These are phyloP conservation scores for Dromius quadrimaculatus DNA, from an alignment of 2,888 invertebrate species.

Conservation along the genomic window DNA sequence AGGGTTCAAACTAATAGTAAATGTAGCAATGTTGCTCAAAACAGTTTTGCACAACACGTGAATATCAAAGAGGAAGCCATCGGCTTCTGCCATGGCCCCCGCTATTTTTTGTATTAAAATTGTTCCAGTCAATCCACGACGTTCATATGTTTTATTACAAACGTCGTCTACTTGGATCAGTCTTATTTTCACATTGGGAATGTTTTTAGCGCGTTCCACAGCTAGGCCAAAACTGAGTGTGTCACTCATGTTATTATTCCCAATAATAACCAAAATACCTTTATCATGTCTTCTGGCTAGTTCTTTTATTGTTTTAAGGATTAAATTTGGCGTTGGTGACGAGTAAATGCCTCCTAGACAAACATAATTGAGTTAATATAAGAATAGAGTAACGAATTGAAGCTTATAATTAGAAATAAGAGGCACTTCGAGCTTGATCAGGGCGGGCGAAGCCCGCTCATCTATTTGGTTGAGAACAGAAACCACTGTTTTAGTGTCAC, in stretches of 20 bases:
- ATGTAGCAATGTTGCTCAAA: constrained; percentile 73
- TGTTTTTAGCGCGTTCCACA: constrained; percentile 76
- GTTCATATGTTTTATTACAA: constrained; percentile 67
- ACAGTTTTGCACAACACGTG: constrained; percentile 67
- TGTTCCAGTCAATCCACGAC: constrained; percentile 70
- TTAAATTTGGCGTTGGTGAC: constrained; percentile 60
- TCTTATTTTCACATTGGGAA: constrained; percentile 69
- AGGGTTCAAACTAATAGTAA: constrained; percentile 76
- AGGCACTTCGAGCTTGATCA: too few relatives aligned
- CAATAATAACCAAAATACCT: constrained; percentile 79
- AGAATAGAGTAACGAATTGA: too few relatives aligned
- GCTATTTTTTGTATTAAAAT: constrained; percentile 74
- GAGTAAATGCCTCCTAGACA: constrained; percentile 61
- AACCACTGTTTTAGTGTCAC: too few relatives aligned
- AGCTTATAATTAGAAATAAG: too few relatives aligned
- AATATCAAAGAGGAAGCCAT: constrained; percentile 72
- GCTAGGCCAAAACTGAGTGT: constrained; percentile 86
- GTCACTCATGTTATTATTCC: constrained; percentile 84
- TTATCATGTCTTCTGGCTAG: constrained; percentile 58
- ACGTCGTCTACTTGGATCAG: constrained; percentile 78
- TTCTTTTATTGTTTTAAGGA: constrained; percentile 63
- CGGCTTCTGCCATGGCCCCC: constrained; percentile 79
- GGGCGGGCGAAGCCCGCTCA: too few relatives aligned
- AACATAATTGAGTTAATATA: too few relatives aligned
- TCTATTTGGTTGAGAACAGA: too few relatives aligned